Percentiles rank a stretch among this genome's conserved stretches.
Evolutionary conservation across 2,888 invertebrate genomes (phyloP).

Genomic region (Pachydiplax longipennis): DNA sequence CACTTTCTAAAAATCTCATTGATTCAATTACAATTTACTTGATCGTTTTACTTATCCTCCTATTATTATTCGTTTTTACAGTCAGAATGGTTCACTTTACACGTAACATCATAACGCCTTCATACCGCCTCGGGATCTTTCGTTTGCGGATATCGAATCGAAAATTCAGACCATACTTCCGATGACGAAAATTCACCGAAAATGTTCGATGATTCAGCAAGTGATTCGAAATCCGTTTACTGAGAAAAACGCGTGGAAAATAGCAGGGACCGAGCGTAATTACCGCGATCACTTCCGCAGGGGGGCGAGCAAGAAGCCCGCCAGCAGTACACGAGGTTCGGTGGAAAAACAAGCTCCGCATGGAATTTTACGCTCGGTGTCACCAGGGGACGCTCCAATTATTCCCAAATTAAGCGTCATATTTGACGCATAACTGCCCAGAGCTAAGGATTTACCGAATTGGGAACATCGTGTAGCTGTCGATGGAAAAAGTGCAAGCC

Average conservation of each 20-base stretch:
- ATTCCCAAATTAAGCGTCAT: neutral
- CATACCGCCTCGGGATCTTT: too few species aligned
- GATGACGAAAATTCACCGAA: neutral
- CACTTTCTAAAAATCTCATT: too few species aligned
- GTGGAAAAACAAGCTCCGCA: neutral
- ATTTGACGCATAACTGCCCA: neutral
- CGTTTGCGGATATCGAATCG: neutral
- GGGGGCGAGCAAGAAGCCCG: neutral
- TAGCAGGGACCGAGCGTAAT: neutral
- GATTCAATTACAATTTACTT: too few species aligned
- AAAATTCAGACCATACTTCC: neutral
- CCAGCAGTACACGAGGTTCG: neutral
- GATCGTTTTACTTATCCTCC: too few species aligned
- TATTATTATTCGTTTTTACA: too few species aligned
- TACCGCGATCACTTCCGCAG: neutral
- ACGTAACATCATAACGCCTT: too few species aligned
- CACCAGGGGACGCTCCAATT: neutral
- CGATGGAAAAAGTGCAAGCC: too few species aligned
- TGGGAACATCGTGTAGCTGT: neutral
- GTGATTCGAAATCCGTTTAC: neutral
- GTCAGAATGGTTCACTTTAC: too few species aligned
- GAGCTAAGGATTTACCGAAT: neutral
- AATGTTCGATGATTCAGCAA: neutral
- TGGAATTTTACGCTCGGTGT: neutral
- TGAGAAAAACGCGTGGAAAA: neutral